Evolutionary conservation across 2,888 invertebrate species (phyloP), one percentile per base, ranked within the genome.

Genomic region (Resseliella maxima): DNA sequence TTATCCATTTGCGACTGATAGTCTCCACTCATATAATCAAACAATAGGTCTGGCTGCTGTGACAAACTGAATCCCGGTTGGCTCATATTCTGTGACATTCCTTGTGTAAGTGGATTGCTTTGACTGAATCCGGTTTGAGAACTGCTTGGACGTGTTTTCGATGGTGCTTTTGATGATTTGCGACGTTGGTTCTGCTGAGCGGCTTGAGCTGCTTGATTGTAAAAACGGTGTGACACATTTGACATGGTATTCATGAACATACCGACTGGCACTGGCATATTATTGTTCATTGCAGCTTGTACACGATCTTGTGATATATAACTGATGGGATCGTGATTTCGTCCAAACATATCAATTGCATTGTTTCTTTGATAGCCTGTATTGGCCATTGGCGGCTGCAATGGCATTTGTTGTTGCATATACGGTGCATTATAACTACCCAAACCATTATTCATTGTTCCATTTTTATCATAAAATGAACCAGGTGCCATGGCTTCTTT

Each of bases 401-500:
- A 1, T 36, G 50, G 86, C 27, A 50, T 45, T 35, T 83, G 87
- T 15, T 72, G 85, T 85, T 86, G 86, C n/a, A 59, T 35, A 54
- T 38, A 85, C 18, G 72, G 86, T n/a, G 54, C 31, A 72, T 86
- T 64, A 54, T 35, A 45, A 85, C 86, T 81, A 46, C 85, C 46
- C 21, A 86, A 86, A 5, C 46, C 86, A 18, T 86, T 86, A 46
- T 87, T 86, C 86, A 87, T 87, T 6, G 86, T 5, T 88, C 88
- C 91, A 3, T 95, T 95, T 87, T 97, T 94, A 91, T 98, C 98
- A 91, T 98, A 98, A 46, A 97, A 94, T 24, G 97, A 97, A 36
- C 98, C 98, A 0, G 98, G 98, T 86, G 98, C 96, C 91, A 98
- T 93, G 5, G 97, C 98, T 91, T 99, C 98, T 88, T 98, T 94